A percentile compares a stretch with the other conserved stretches of the same genome.
phyloP scores from a whole-genome alignment of 2,113 vertebrate species.

The Alligator sinensis region DNA sequence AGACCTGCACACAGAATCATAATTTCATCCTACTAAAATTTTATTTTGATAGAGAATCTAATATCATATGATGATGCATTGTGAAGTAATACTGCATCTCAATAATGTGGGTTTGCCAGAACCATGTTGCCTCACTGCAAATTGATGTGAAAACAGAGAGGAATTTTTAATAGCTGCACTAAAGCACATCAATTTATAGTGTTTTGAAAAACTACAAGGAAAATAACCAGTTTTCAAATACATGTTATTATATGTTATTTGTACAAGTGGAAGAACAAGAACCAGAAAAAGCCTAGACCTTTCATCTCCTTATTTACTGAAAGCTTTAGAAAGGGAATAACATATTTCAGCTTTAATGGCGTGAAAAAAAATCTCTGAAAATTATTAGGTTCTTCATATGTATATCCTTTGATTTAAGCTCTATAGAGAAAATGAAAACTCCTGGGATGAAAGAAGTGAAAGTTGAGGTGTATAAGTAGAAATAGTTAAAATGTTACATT shows the following conservation, averaged over 20 bases:
- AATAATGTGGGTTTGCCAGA: slow-evolving; percentile 38
- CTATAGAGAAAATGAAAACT: slow-evolving; percentile 57
- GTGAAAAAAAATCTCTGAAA: slow-evolving; percentile 81
- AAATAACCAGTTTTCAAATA: slow-evolving; percentile 76
- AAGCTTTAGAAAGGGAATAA: slow-evolving; percentile 86
- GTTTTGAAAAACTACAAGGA: slow-evolving; percentile 85
- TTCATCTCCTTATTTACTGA: slow-evolving; percentile 87
- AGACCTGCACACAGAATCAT: slow-evolving; percentile 80
- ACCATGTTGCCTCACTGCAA: slow-evolving; percentile 35
- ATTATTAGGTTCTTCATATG: slow-evolving; percentile 66
- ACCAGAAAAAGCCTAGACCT: slow-evolving; percentile 82
- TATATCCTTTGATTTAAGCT: slow-evolving; percentile 75
- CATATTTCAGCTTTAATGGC: slow-evolving; percentile 80
- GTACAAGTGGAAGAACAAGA: slow-evolving; percentile 82
- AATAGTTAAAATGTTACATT: slow-evolving; percentile 28
- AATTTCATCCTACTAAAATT: slow-evolving; percentile 84
- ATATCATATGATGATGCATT: slow-evolving; percentile 76
- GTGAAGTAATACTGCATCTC: slow-evolving; percentile 61
- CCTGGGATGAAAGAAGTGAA: slow-evolving; percentile 24
- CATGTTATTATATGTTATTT: slow-evolving; percentile 92
- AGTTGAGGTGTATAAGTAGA: slow-evolving; percentile 29
- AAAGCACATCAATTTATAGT: slow-evolving; percentile 83
- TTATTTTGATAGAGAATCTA: slow-evolving; percentile 80
- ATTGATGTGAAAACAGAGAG: slow-evolving; percentile 65
- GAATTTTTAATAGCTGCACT: slow-evolving; percentile 76